Base-by-base conservation (phyloP, 1,140 invertebrate genomes). In the Solenopsis invicta region DNA sequence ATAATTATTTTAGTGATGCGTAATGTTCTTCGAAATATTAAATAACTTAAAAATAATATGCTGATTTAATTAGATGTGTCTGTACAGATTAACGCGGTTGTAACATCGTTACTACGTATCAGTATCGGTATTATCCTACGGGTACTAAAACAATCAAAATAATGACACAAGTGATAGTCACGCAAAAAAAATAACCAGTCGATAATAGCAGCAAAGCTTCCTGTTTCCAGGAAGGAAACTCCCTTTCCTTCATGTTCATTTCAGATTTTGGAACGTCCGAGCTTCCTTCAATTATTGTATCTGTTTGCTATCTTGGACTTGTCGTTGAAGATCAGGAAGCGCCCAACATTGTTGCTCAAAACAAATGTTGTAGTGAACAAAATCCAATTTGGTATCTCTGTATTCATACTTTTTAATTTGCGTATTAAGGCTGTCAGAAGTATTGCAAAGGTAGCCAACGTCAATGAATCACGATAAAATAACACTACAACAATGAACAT, bases 381-480 rank as follows among this genome's bases (percentile, higher is more conserved):
- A 0, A 95, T 89, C 92, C 93, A 94, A n/a, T 54, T 85, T 2
- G 94, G 94, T 9, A 92, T 69, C 0, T 91, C 52, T 2, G 81
- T 76, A 56, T 48, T 92, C 34, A 89, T 88, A 5, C 75, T 64
- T 87, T 94, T 89, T 24, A 94, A 62, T 88, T 94, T 94, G 4
- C 94, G 92, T 4, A 95, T 88, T 2, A 95, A 4, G 0, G 94
- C 94, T 5, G 96, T 95, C 3, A 95, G 48, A 1, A 96, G 85
- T 77, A 96, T 89, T 0, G 94, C 95, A 13, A 96, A 90, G 2
- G 91, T 90, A n/a, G 96, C 94, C 66, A 96, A 64, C 2, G 92
- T 82, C 66, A 96, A 78, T 0, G 95, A 96, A 76, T 94, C 93
- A 24, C 94, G 91, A 78, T 95, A 96, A 54, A 95, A 96, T 9